Conservation (phyloP, 2,797 vertebrate genomes). For the Artibeus lituratus region DNA sequence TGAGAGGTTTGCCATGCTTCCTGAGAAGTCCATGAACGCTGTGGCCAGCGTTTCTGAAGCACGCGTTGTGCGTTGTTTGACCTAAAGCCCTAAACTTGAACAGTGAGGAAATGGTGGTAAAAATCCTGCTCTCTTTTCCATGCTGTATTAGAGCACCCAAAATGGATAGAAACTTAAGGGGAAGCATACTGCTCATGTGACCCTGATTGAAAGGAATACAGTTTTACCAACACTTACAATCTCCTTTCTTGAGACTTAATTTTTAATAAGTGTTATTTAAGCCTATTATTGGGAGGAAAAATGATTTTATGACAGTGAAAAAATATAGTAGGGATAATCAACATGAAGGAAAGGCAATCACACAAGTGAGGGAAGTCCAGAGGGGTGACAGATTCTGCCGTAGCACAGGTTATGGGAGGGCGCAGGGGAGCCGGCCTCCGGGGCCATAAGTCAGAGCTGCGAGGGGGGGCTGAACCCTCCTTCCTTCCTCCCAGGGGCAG, state of each 20-base stretch:
- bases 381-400: not conserved
- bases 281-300: not conserved
- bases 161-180: not conserved
- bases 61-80: not conserved
- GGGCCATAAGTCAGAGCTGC: rapidly evolving
- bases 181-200: not conserved
- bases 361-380: not conserved
- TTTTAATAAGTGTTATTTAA: not conserved
- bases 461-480: not conserved
- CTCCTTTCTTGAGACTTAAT: not conserved
- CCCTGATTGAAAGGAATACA: not conserved
- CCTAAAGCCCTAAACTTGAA: not conserved
- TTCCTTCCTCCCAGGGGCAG: not conserved
- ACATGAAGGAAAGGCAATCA: not conserved
- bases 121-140: not conserved
- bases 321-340: not conserved
- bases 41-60: not conserved
- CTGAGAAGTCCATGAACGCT: no score
- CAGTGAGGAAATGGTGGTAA: not conserved
- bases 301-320: not conserved
- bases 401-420: not conserved
- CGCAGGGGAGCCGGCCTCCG: not conserved
- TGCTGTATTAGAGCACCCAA: not conserved
- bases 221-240: not conserved
- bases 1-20: not conserved